phyloP scores from a whole-genome alignment of 2,797 vertebrate species.

The Amblyopsis hoosieri region DNA sequence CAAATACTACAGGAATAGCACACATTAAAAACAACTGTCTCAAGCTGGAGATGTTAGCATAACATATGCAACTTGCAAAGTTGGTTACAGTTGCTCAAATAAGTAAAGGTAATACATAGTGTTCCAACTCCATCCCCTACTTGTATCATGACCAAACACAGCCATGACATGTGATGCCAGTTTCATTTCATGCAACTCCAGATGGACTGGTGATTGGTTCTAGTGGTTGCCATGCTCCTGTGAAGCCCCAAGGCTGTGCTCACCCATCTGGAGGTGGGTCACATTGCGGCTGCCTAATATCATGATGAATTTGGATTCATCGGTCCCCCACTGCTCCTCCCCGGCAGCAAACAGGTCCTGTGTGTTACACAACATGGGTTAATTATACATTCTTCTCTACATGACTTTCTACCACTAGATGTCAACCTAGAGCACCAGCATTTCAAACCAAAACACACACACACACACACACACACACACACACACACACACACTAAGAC shows the following conservation, averaged over 20 bases:
- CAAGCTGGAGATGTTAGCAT: neutral
- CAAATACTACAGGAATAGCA: slow-evolving; percentile 83
- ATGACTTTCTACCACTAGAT: too few relatives aligned
- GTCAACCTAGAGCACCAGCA: too few relatives aligned
- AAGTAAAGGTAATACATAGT: neutral
- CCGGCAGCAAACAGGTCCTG: slow-evolving; percentile 92
- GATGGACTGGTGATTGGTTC: slow-evolving; percentile 8
- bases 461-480: too few relatives aligned
- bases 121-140: neutral
- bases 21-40: neutral
- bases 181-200: neutral
- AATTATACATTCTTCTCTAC: too few relatives aligned
- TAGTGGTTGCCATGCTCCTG: slow-evolving; percentile 19
- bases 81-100: neutral
- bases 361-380: neutral
- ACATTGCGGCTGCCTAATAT: slow-evolving; percentile 92
- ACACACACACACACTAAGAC: too few relatives aligned
- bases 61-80: neutral
- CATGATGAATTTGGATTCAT: slow-evolving; percentile 95
- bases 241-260: slow-evolving; percentile 48
- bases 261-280: slow-evolving; percentile 90
- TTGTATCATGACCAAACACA: neutral
- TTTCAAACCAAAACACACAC: too few relatives aligned
- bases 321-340: slow-evolving; percentile 93
- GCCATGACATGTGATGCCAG: neutral